A percentile compares a stretch with the other conserved stretches of the same genome.
Conservation (phyloP, 1,140 invertebrate species). For the Lanistes nyassanus region DNA sequence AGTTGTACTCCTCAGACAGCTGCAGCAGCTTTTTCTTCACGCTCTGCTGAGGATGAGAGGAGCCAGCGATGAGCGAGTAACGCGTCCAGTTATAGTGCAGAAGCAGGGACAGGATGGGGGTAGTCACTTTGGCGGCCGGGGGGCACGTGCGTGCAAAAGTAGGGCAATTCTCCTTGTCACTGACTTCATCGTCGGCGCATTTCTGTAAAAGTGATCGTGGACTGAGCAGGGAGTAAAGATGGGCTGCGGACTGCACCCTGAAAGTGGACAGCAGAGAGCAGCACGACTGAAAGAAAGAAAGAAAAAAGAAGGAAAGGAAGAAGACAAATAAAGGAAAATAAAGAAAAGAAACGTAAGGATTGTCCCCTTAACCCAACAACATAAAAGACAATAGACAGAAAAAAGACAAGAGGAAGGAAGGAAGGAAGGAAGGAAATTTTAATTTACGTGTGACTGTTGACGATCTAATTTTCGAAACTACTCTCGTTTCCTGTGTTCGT, state of each 20-base stretch:
- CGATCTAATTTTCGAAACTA: too few species aligned
- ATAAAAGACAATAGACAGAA: neutral
- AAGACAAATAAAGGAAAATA: neutral
- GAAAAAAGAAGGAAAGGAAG: neutral
- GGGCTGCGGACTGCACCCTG: too few species aligned
- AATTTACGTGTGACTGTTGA: conserved; percentile 1
- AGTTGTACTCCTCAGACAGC: conserved; percentile 78
- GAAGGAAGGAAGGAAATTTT: neutral
- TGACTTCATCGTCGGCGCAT: conserved; percentile 91
- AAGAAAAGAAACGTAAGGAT: neutral
- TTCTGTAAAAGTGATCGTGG: conserved; percentile 77
- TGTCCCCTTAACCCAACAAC: neutral
- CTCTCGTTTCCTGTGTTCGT: too few species aligned
- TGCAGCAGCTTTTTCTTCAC: conserved; percentile 81
- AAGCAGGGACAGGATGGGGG: conserved; percentile 89
- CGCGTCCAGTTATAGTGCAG: conserved; percentile 92
- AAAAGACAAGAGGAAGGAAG: conserved; percentile 8
- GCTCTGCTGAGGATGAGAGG: conserved; percentile 74
- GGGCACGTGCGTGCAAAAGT: conserved; percentile 96
- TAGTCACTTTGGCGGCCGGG: conserved; percentile 91
- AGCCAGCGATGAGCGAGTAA: conserved; percentile 92
- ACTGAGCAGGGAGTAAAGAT: too few species aligned
- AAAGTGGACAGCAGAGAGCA: too few species aligned
- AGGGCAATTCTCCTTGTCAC: conserved; percentile 82
- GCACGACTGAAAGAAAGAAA: neutral